These are phyloP conservation scores for Lithobates pipiens DNA, from an alignment of 2,797 vertebrate genomes.

Conservation along the genomic window DNA sequence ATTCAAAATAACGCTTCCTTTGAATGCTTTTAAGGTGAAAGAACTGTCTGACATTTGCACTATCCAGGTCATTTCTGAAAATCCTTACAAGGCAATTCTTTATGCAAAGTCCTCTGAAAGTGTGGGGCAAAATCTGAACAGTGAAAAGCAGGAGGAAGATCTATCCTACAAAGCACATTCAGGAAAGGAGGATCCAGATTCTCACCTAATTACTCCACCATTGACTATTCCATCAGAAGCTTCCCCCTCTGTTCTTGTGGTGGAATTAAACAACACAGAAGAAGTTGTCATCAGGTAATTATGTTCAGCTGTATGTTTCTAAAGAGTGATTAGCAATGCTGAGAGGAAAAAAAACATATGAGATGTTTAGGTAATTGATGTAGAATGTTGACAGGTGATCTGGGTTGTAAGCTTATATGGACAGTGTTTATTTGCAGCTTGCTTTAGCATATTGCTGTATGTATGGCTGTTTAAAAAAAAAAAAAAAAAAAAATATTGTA, in stretches of 20 bases:
- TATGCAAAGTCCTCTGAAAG: constrained; percentile 80
- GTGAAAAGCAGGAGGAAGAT: constrained; percentile 23
- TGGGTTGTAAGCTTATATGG: too few species aligned
- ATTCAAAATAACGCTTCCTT: constrained; percentile 84
- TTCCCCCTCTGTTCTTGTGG: constrained; percentile 87
- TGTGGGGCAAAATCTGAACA: constrained; percentile 70
- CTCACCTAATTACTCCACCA: constrained; percentile 72
- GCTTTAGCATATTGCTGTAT: too few species aligned
- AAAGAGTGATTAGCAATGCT: too few species aligned
- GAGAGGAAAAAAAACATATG: too few species aligned
- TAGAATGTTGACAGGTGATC: too few species aligned
- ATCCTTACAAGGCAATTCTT: constrained; percentile 88
- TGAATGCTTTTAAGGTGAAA: constrained; percentile 80
- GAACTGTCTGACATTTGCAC: constrained; percentile 82
- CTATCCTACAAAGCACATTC: background rate
- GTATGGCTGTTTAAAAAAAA: too few species aligned
- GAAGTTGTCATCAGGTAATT: constrained; percentile 86
- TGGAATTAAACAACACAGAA: constrained; percentile 82
- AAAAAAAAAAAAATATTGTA: too few species aligned
- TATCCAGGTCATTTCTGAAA: constrained; percentile 81
- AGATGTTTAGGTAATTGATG: too few species aligned
- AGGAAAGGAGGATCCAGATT: constrained; percentile 1
- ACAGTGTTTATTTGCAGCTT: too few species aligned
- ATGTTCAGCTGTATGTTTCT: background rate
- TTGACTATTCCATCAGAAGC: constrained; percentile 80